phyloP scores from a whole-genome alignment of 2,113 vertebrate species.

The Pterocles orientalis region DNA sequence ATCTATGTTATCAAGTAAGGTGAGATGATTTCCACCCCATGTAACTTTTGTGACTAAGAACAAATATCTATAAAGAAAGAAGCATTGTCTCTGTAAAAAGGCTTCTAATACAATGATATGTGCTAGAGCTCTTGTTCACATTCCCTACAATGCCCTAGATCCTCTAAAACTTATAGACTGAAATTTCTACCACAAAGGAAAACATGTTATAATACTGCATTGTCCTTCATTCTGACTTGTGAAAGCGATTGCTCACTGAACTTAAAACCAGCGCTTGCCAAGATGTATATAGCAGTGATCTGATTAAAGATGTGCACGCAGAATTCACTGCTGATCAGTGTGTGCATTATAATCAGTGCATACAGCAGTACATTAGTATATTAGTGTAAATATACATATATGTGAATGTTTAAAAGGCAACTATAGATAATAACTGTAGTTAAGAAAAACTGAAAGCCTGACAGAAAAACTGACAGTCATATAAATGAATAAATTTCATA shows the following conservation, averaged over 20 bases:
- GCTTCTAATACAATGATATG: not conserved
- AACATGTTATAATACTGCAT: not conserved
- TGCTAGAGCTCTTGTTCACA: not conserved
- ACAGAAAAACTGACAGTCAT: too few relatives aligned
- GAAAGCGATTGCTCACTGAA: not conserved
- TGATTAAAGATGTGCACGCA: not conserved
- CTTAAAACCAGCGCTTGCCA: not conserved
- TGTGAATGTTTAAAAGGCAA: not conserved
- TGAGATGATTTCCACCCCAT: not conserved
- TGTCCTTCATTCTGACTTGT: not conserved
- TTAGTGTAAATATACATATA: not conserved
- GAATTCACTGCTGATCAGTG: not conserved
- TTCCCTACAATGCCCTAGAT: not conserved
- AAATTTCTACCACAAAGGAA: not conserved
- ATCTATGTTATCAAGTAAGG: not conserved
- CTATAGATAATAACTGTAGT: not conserved
- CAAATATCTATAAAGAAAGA: constrained; percentile 14
- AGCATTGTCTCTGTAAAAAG: not conserved
- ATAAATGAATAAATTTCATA: not conserved
- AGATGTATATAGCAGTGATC: not conserved
- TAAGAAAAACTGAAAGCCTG: not conserved
- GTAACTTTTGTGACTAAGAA: constrained; percentile 20
- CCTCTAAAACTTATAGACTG: not conserved
- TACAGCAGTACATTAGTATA: not conserved
- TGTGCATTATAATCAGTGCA: not conserved